Evolutionary conservation across 2,888 invertebrate species (phyloP), one percentile per base, ranked within the genome.

Genomic region (Phaonia tiefii): DNA sequence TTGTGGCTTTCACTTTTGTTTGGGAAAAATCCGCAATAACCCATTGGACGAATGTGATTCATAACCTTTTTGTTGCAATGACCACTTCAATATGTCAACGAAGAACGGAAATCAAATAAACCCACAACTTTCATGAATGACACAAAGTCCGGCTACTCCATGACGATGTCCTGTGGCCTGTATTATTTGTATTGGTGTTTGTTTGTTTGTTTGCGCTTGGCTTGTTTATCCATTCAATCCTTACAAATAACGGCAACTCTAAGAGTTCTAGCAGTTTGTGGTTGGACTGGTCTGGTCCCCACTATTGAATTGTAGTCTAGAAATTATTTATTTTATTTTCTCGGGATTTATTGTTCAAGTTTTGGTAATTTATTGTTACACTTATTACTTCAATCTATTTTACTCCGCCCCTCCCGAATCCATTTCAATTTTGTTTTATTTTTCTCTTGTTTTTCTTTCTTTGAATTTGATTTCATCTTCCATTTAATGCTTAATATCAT

Each of bases 31-130:
- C 42, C n/a, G 22, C 39, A 67, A 66, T 77, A 25, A 31, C 49
- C 25, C 49, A 76, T 22, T 42, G 31, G 31, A 31, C 31, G 42
- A 63, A 44, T 49, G 22, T 83, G 77, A 81, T 83, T 81, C 81
- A 81, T 79, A 79, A 80, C 72, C 77, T 78, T 83, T 83, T 83
- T 84, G 72, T 81, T 84, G 82, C 84, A 17, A 67, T 88, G 88
- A 89, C 88, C 88, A 88, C 88, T 88, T 88, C 88, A 89, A 88
- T 87, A 88, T 88, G 88, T 88, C 88, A 88, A 86, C 81, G 75
- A 8, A 60, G 78, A 75, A 78, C 74, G 85, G 84, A 86, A 86
- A 87, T 87, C 86, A 85, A 86, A 86, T 66, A 26, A 67, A 22
- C 60, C 63, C 37, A 22, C 60, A 66, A 65, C 39, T 74, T 66